phyloP scores from a whole-genome alignment of 2,888 invertebrate species.

The Sphinx pinastri region DNA sequence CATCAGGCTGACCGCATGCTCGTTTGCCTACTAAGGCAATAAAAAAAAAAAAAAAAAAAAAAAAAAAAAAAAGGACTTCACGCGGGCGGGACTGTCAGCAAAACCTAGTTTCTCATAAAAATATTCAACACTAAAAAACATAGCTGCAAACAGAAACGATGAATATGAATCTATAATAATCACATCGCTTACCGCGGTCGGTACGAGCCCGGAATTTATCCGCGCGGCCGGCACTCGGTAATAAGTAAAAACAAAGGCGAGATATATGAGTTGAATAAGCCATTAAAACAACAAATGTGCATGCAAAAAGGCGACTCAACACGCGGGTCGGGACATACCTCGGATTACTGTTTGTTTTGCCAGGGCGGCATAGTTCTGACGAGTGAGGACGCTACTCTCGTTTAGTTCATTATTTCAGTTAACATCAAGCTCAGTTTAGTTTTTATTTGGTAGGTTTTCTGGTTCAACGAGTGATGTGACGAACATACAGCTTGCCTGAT shows the following conservation, averaged over 20 bases:
- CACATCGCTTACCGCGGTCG: conserved; percentile 8
- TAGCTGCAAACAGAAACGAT: conserved; percentile 14
- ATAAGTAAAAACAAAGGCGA: conserved; percentile 69
- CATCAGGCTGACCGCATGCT: no score
- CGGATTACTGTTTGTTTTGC: conserved; percentile 6
- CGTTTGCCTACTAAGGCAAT: no score
- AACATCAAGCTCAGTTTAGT: neutral
- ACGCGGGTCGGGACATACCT: conserved; percentile 5
- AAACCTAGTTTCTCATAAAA: neutral
- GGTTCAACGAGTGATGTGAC: no score
- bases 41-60: no score
- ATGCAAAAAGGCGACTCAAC: conserved; percentile 45
- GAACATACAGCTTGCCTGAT: no score
- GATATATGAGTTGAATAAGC: conserved; percentile 66
- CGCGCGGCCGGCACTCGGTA: conserved; percentile 61
- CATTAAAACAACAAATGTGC: conserved; percentile 71
- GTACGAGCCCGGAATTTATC: conserved; percentile 55
- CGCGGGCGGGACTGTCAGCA: no score
- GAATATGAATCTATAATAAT: conserved; percentile 24
- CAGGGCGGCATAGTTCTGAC: neutral
- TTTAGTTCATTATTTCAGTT: no score
- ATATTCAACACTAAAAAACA: conserved; percentile 17
- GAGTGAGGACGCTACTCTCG: no score
- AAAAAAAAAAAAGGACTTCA: no score
- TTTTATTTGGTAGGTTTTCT: neutral